A percentile compares a stretch with the other conserved stretches of the same genome.
phyloP scores from a whole-genome alignment of 37 sponge, comb jelly and placozoan genomes.

The Ianthella basta region DNA sequence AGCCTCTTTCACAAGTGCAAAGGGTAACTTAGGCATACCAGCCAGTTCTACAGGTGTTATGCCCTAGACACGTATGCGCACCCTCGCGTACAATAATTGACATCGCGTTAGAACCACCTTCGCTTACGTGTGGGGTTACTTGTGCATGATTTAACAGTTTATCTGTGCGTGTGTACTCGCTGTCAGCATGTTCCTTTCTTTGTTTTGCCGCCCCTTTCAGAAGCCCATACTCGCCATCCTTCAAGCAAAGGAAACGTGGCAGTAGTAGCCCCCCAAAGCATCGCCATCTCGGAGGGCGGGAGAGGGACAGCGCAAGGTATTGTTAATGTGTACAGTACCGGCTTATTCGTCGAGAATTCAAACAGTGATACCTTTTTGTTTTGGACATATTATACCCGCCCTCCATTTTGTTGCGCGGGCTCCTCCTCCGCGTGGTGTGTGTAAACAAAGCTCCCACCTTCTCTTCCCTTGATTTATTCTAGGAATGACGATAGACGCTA shows the following conservation, averaged over 20 bases:
- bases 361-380: background rate
- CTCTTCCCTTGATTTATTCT: background rate
- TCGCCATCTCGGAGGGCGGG: conserved; percentile 1
- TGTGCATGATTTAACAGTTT: too few relatives aligned
- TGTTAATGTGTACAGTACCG: background rate
- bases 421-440: background rate
- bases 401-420: conserved; percentile 19
- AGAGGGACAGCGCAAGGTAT: conserved; percentile 19
- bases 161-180: too few relatives aligned
- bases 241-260: conserved; percentile 12
- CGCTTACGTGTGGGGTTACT: too few relatives aligned
- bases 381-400: background rate
- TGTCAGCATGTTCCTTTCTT: too few relatives aligned
- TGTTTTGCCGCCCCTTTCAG: background rate
- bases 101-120: too few relatives aligned
- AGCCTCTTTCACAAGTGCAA: too few relatives aligned
- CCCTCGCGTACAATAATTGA: too few relatives aligned
- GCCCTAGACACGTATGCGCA: too few relatives aligned
- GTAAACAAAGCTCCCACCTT: background rate
- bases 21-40: too few relatives aligned
- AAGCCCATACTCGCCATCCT: conserved; percentile 29
- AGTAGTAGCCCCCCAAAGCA: conserved; percentile 30
- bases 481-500: background rate
- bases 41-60: too few relatives aligned
- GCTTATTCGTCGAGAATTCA: background rate